A percentile compares a stretch with the other conserved stretches of the same genome.
These are phyloP conservation scores for Triplophysa rosa DNA, from an alignment of 2,113 vertebrate species.

Conservation along the genomic window DNA sequence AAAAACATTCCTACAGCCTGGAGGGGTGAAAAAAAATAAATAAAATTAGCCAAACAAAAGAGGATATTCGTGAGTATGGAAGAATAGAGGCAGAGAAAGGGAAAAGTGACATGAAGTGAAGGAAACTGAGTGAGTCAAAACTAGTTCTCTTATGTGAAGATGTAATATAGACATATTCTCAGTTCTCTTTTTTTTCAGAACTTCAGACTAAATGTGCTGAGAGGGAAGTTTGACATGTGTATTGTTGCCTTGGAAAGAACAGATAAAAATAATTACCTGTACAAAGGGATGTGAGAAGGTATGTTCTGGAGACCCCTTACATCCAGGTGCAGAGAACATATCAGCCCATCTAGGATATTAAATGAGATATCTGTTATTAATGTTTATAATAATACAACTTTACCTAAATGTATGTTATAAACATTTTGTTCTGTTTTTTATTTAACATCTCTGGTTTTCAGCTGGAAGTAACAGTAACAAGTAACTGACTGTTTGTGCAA, in stretches of 20 bases:
- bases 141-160: background rate
- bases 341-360: constrained; percentile 85
- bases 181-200: background rate
- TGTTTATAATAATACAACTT: background rate
- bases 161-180: background rate
- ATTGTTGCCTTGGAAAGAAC: no score
- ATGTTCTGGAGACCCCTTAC: constrained; percentile 68
- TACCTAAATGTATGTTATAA: background rate
- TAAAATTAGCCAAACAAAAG: background rate
- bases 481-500: background rate
- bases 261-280: constrained; percentile 75
- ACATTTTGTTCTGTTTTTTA: background rate
- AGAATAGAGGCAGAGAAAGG: constrained; percentile 4
- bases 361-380: background rate
- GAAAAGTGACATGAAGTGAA: background rate
- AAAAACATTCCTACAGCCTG: constrained; percentile 93
- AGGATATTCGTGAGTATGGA: background rate
- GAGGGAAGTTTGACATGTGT: background rate
- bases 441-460: background rate
- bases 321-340: constrained; percentile 78
- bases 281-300: constrained; percentile 86
- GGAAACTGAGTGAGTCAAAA: background rate
- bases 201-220: background rate
- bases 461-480: background rate
- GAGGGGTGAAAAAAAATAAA: fast-evolving